Percentiles rank a stretch among this genome's conserved stretches.
Evolutionary conservation across 2,797 vertebrate genomes (phyloP).

Genomic region (Megaceryle alcyon): DNA sequence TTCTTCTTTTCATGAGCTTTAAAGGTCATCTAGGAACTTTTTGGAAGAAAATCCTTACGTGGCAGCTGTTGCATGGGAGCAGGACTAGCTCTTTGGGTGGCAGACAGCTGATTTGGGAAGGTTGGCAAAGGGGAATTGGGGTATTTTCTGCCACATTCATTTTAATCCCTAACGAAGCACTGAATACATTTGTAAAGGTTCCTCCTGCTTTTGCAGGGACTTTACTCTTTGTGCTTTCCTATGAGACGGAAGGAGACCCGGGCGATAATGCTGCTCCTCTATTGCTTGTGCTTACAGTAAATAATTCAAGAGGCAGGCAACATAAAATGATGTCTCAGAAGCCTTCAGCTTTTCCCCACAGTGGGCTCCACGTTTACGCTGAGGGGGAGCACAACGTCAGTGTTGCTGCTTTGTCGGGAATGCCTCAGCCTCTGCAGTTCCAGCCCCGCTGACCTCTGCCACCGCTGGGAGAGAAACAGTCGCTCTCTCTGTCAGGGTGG

Average conservation of each 20-base stretch:
- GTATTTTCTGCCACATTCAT: not conserved
- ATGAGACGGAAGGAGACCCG: not conserved
- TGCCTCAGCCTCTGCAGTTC: not conserved
- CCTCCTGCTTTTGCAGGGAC: not conserved
- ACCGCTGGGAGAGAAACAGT: fast-evolving
- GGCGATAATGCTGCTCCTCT: not conserved
- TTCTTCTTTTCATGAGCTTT: not conserved
- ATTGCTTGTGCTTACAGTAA: not conserved
- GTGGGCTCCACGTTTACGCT: fast-evolving
- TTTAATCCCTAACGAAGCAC: not conserved
- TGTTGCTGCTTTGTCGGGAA: fast-evolving
- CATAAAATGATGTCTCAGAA: not conserved
- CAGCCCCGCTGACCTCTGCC: not conserved
- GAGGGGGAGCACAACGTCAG: fast-evolving
- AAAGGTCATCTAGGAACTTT: not conserved
- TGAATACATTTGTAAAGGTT: not conserved
- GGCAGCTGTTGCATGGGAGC: not conserved
- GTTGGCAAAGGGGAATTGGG: not conserved
- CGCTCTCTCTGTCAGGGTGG: not conserved
- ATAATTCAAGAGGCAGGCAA: not conserved
- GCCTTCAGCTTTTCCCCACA: not conserved
- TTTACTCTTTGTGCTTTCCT: not conserved
- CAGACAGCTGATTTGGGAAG: not conserved
- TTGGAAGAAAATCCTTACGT: not conserved
- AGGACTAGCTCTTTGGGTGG: not conserved